Evolutionary conservation across 2,888 invertebrate species (phyloP).

Genomic region (Punctoribates punctum): DNA sequence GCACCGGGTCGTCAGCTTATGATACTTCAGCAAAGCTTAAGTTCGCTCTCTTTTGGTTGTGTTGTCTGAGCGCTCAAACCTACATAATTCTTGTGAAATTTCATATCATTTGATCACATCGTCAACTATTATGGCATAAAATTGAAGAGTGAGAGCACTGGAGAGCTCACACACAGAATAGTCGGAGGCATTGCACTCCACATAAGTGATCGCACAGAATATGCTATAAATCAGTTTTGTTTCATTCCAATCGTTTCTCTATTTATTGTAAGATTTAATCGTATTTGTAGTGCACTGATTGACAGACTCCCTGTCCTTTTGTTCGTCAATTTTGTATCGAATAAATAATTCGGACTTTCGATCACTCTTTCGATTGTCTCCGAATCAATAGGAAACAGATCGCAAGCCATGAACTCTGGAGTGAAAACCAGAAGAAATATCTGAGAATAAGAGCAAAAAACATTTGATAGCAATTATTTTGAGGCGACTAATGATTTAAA

Average conservation of each 20-base stretch:
- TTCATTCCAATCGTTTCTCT: slow-evolving; percentile 5
- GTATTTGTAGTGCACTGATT: not conserved
- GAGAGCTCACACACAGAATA: not conserved
- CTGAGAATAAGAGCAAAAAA: too few species aligned
- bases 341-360: not conserved
- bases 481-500: too few species aligned
- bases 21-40: not conserved
- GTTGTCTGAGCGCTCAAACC: slow-evolving; percentile 20
- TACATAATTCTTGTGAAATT: slow-evolving; percentile 1
- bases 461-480: too few species aligned
- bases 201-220: not conserved
- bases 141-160: not conserved
- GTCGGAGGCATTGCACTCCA: not conserved
- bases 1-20: slow-evolving; percentile 19
- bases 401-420: too few species aligned
- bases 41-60: not conserved
- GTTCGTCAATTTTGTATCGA: too few species aligned
- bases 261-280: slow-evolving; percentile 2
- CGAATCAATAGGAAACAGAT: not conserved
- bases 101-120: slow-evolving; percentile 18
- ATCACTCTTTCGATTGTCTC: not conserved
- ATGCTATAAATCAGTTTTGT: slow-evolving; percentile 7
- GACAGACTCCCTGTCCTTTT: too few species aligned
- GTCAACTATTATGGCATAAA: slow-evolving; percentile 7
- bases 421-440: not conserved